These are phyloP conservation scores for Falco biarmicus DNA, from an alignment of 2,797 vertebrate species.

Conservation along the genomic window DNA sequence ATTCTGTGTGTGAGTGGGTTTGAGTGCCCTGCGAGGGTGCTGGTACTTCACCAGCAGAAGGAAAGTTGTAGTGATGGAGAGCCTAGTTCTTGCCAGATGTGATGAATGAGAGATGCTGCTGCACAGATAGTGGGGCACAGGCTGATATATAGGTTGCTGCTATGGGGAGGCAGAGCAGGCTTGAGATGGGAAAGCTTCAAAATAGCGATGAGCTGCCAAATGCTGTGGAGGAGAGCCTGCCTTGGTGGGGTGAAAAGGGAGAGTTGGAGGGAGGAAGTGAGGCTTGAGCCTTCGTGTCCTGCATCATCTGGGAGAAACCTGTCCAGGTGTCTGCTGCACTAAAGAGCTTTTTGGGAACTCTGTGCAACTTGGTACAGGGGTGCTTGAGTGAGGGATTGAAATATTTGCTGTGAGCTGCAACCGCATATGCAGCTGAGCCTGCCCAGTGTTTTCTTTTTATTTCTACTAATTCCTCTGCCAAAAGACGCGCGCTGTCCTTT, in stretches of 20 bases:
- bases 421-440: neutral
- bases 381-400: fast-evolving
- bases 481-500: fast-evolving
- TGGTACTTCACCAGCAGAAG: neutral
- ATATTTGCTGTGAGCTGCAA: neutral
- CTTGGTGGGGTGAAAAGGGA: neutral
- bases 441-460: neutral
- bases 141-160: neutral
- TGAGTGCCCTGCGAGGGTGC: neutral
- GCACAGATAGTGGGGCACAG: neutral
- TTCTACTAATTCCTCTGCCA: neutral
- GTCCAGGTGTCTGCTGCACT: neutral
- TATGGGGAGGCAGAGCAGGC: too few relatives aligned
- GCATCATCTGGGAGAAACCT: neutral
- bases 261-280: neutral
- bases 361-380: fast-evolving
- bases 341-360: neutral
- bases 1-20: neutral
- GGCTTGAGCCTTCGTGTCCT: neutral
- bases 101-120: neutral
- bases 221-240: neutral
- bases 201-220: neutral
- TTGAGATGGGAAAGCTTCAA: neutral
- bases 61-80: neutral
- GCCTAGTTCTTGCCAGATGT: neutral